Evolutionary conservation across 2,888 invertebrate genomes (phyloP).

Genomic region (Scaeva pyrastri): DNA sequence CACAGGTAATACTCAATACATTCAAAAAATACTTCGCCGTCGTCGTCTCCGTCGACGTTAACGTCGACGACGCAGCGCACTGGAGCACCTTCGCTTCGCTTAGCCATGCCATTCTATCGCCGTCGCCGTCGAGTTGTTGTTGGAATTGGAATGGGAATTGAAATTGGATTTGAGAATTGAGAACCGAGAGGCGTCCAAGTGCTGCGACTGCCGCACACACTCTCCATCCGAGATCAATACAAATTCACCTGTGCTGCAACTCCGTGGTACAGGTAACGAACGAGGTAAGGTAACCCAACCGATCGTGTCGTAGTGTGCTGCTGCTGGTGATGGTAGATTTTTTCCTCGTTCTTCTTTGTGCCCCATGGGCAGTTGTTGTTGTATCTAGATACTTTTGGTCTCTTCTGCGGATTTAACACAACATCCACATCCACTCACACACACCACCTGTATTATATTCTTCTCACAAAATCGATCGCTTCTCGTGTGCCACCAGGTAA

Average conservation of each 20-base stretch:
- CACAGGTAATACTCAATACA: constrained; percentile 41
- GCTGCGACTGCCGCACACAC: constrained; percentile 44
- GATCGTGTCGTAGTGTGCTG: constrained; percentile 11
- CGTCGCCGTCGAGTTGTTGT: constrained; percentile 10
- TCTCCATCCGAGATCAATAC: constrained; percentile 56
- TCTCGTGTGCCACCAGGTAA: constrained; percentile 47
- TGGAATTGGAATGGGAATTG: no score
- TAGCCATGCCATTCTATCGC: constrained; percentile 47
- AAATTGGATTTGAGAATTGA: no score
- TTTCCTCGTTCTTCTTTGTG: constrained; percentile 61
- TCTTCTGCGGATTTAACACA: constrained; percentile 64
- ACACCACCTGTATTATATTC: constrained; percentile 69
- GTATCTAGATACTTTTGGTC: constrained; percentile 61
- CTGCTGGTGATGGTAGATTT: constrained; percentile 30
- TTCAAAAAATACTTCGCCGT: constrained; percentile 5
- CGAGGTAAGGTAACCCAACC: constrained; percentile 39
- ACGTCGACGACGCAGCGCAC: background rate
- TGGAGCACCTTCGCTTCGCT: constrained; percentile 64
- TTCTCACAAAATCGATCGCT: constrained; percentile 50
- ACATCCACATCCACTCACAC: constrained; percentile 59
- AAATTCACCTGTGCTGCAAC: constrained; percentile 66
- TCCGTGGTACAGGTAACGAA: constrained; percentile 52
- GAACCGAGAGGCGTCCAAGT: constrained; percentile 47
- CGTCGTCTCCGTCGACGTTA: no score
- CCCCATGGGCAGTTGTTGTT: constrained; percentile 21